Evolutionary conservation across 2,797 vertebrate species (phyloP), one percentile per base, ranked within the genome.

Genomic region (Danio choprae): DNA sequence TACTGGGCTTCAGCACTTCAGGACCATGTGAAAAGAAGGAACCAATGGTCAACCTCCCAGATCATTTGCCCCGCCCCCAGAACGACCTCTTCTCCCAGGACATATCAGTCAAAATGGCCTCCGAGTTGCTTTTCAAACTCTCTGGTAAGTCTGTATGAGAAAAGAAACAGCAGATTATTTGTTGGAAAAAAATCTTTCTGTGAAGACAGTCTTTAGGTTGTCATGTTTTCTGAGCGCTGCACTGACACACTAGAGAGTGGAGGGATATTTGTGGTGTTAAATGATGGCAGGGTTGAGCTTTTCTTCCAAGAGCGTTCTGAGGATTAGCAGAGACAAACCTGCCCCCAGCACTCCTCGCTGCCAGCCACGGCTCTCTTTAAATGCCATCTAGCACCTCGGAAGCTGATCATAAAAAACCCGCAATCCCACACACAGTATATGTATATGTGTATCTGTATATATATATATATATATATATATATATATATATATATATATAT

Each of bases 61-160:
- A 99, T 85, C 92, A 93, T 63, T 91, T 97, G 88, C 91, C 95
- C 78, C 90, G 94, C 88, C 96, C 96, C 7, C 96, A 99, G 89
- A 96, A 97, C 89, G 96, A 95, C 85, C 96, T 99, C 16, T 99
- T 99, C 94, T 98, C 96, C 88, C 97, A 99, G 91, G 98, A 99
- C 91, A 99, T 99, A 92, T 99, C 98, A 7, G 98, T 99, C 92
- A 99, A 99, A 94, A 98, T 99, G 98, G 98, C 98, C 84, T 99
- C 98, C 0, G 97, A 99, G 90, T 95, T 99, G 63, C 95, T 99
- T 89, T 99, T 98, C 92, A 97, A 99, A 87, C 90, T 99, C 84
- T 99, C 98, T 90, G 98, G 98, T 99, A 94, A 64, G 83, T 84
- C 50, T 67, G 46, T 44, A 3, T 29, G 7, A 51, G 43, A 75